phyloP scores from a whole-genome alignment of 2,113 vertebrate species.

The Smithornis capensis region DNA sequence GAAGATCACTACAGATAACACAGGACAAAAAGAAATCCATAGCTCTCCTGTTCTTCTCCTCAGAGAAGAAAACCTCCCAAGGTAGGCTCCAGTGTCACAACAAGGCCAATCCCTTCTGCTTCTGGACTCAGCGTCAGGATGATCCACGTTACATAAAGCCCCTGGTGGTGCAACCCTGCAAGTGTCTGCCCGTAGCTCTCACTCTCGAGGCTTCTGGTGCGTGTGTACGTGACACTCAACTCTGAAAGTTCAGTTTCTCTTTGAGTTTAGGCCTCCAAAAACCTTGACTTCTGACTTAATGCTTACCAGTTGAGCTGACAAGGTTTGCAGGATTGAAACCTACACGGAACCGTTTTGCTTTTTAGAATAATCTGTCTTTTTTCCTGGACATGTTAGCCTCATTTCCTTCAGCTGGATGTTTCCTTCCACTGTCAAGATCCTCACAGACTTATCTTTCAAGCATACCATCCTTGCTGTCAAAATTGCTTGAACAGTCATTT shows the following conservation, averaged over 20 bases:
- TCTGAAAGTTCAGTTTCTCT: neutral
- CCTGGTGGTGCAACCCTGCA: neutral
- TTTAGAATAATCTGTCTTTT: neutral
- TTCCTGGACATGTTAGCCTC: neutral
- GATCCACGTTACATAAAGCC: neutral
- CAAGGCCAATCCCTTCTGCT: neutral
- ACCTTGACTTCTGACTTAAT: neutral
- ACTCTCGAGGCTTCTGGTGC: neutral
- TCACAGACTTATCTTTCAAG: neutral
- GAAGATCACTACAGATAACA: conserved; percentile 52
- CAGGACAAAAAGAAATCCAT: conserved; percentile 62
- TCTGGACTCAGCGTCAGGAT: neutral
- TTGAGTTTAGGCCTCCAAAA: neutral
- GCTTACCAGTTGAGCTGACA: neutral
- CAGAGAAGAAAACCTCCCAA: conserved; percentile 72
- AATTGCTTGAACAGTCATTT: neutral
- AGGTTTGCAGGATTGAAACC: neutral
- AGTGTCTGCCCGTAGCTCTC: neutral
- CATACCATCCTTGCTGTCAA: neutral
- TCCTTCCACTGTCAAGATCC: neutral
- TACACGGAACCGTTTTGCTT: neutral
- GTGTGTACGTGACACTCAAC: neutral
- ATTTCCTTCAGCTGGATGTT: conserved; percentile 1
- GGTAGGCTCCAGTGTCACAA: conserved; percentile 42
- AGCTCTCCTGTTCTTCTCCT: conserved; percentile 36